These are phyloP conservation scores for Lasioglossum leucozonium DNA, from an alignment of 2,888 invertebrate genomes.

Conservation along the genomic window DNA sequence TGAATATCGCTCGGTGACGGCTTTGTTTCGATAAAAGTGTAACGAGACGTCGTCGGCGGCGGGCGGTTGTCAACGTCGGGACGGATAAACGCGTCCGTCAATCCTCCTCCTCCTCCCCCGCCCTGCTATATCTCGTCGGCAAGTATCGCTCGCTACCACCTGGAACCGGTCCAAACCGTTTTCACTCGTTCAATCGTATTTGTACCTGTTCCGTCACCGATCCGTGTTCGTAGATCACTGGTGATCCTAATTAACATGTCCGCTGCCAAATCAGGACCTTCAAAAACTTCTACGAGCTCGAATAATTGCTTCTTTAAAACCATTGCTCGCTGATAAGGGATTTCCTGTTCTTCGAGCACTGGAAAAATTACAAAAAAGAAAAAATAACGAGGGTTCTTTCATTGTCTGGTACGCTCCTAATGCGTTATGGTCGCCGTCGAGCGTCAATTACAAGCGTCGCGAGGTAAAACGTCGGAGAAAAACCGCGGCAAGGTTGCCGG, in stretches of 20 bases:
- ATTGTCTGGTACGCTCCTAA: not conserved
- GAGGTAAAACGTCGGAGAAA: not conserved
- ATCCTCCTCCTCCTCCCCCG: too few species aligned
- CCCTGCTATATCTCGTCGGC: not conserved
- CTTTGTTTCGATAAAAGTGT: conserved; percentile 65
- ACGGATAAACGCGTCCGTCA: conserved; percentile 52
- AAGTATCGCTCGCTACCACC: not conserved
- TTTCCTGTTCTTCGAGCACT: too few species aligned
- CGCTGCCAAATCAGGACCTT: not conserved
- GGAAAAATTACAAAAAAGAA: too few species aligned
- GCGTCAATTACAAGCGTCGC: not conserved
- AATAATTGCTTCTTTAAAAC: too few species aligned
- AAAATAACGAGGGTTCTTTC: too few species aligned
- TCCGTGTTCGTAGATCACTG: not conserved
- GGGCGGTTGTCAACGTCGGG: conserved; percentile 22
- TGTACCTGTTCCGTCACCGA: not conserved
- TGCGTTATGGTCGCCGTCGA: not conserved
- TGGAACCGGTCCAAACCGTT: not conserved
- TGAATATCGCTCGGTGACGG: conserved; percentile 70
- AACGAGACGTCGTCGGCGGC: conserved; percentile 37
- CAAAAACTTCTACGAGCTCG: not conserved
- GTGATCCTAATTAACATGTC: not conserved
- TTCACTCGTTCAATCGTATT: not conserved
- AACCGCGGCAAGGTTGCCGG: conserved; percentile 7
- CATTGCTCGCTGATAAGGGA: too few species aligned